Percentiles rank a stretch among this genome's conserved stretches.
Evolutionary conservation across 2,797 vertebrate species (phyloP).

Genomic region (Columba guinea): DNA sequence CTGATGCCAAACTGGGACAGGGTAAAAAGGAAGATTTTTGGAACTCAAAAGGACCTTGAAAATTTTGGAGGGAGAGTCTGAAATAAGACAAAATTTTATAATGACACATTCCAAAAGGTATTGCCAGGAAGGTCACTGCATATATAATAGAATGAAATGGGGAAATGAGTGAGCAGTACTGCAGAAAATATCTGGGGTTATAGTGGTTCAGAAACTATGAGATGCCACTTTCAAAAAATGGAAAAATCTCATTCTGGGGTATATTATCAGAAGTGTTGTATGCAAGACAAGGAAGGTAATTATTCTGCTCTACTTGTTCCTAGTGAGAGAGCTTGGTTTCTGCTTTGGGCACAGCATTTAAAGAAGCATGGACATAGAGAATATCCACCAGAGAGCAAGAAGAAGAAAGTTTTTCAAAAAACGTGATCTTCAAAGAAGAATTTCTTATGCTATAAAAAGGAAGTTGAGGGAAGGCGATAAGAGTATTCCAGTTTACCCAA

Average conservation of each 20-base stretch:
- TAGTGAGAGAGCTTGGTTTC: neutral
- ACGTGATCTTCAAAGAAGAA: neutral
- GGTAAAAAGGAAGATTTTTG: neutral
- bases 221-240: neutral
- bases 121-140: neutral
- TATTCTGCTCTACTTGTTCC: slow-evolving; percentile 65
- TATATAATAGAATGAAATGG: neutral
- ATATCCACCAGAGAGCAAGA: neutral
- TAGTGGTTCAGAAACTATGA: neutral
- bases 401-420: neutral
- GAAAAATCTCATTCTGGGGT: neutral
- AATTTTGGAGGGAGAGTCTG: neutral
- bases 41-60: neutral
- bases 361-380: neutral
- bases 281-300: slow-evolving; percentile 26
- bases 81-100: neutral
- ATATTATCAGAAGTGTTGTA: neutral
- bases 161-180: neutral
- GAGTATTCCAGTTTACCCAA: neutral
- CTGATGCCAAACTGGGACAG: neutral
- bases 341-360: neutral
- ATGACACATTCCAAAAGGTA: neutral
- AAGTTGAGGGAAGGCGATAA: neutral
- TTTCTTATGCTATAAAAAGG: neutral
- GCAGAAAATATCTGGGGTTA: slow-evolving; percentile 25